These are phyloP conservation scores for Andricus grossulariae DNA, from an alignment of 1,140 invertebrate genomes.

Conservation along the genomic window DNA sequence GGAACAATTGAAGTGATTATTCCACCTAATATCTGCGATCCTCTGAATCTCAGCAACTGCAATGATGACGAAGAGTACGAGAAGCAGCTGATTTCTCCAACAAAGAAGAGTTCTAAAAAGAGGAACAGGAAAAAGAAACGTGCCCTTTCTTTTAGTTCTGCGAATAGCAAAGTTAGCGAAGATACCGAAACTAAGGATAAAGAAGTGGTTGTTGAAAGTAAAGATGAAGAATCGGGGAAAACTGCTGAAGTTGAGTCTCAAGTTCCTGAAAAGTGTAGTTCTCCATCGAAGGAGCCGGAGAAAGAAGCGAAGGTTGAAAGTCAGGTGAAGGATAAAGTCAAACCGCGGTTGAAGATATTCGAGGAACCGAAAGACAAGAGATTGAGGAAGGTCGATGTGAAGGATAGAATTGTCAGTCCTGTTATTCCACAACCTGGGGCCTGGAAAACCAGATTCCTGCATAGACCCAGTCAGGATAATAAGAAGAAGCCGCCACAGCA, in stretches of 20 bases:
- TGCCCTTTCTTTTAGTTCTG: slow-evolving; percentile 75
- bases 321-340: slow-evolving; percentile 68
- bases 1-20: slow-evolving; percentile 93
- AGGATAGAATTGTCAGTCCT: slow-evolving; percentile 95
- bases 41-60: slow-evolving; percentile 88
- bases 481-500: slow-evolving; percentile 61
- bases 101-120: slow-evolving; percentile 79
- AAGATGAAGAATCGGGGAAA: slow-evolving; percentile 35
- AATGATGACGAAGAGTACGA: slow-evolving; percentile 89
- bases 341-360: slow-evolving; percentile 66
- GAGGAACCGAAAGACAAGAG: slow-evolving; percentile 75
- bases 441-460: slow-evolving; percentile 78
- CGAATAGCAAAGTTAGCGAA: slow-evolving; percentile 68
- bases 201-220: slow-evolving; percentile 36
- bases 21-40: slow-evolving; percentile 93
- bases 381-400: slow-evolving; percentile 80
- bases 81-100: slow-evolving; percentile 81
- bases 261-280: slow-evolving; percentile 37
- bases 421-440: slow-evolving; percentile 92
- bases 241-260: slow-evolving; percentile 54
- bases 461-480: slow-evolving; percentile 68
- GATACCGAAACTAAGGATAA: slow-evolving; percentile 51
- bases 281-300: slow-evolving; percentile 41
- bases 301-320: slow-evolving; percentile 65
- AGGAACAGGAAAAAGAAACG: slow-evolving; percentile 76